Evolutionary conservation across 2,113 vertebrate genomes (phyloP).

Genomic region (Colistium nudipinnis): DNA sequence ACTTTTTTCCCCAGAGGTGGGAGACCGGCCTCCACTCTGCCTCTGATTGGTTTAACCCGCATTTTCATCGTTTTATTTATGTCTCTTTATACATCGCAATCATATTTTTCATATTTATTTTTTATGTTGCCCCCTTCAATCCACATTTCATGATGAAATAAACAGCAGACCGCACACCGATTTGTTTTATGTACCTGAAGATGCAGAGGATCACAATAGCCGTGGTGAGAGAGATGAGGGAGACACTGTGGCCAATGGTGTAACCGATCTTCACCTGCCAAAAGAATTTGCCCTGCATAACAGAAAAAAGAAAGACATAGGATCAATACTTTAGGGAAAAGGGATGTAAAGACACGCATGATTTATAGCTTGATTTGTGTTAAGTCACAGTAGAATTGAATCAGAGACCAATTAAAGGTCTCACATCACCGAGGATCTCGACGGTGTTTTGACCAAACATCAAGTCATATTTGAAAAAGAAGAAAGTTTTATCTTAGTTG

Average conservation of each 20-base stretch:
- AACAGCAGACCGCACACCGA: not conserved
- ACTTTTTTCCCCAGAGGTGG: no score
- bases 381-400: not conserved
- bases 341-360: not conserved
- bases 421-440: not conserved
- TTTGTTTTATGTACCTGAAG: constrained; percentile 90
- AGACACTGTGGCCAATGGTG: constrained; percentile 92
- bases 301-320: not conserved
- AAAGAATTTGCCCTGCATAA: constrained; percentile 83
- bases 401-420: not conserved
- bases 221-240: constrained; percentile 86
- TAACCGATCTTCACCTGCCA: constrained; percentile 90
- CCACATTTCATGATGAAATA: not conserved
- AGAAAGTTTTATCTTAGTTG: no score
- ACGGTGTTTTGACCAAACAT: not conserved
- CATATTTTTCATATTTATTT: not conserved
- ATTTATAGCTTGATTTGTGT: not conserved
- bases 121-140: not conserved
- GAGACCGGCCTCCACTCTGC: no score
- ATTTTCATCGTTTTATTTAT: not conserved
- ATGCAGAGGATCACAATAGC: constrained; percentile 90
- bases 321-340: not conserved
- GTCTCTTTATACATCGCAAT: not conserved
- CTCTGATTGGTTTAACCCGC: no score
- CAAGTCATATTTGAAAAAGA: not conserved